phyloP scores from a whole-genome alignment of 2,888 invertebrate species.

The Thymelicus sylvestris region DNA sequence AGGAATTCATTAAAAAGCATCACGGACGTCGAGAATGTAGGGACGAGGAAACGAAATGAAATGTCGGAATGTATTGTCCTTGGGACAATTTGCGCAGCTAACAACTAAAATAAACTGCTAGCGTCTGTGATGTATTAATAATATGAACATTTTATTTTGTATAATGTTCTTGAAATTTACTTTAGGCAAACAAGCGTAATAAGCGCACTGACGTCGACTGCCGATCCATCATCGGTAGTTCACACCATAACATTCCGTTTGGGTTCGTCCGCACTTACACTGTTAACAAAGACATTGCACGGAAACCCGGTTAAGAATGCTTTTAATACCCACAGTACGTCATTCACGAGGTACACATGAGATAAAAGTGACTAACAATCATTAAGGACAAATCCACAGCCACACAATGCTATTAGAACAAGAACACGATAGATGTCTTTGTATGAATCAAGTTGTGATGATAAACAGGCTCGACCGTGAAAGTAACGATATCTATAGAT shows the following conservation, averaged over 20 bases:
- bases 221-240: constrained; percentile 19
- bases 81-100: constrained; percentile 18
- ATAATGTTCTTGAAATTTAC: constrained; percentile 10
- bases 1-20: constrained; percentile 52
- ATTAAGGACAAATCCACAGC: constrained; percentile 4
- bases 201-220: not conserved
- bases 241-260: constrained; percentile 18
- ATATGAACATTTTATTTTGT: not conserved
- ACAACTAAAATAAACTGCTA: constrained; percentile 16
- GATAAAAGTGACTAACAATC: constrained; percentile 5
- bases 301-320: not conserved
- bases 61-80: constrained; percentile 19
- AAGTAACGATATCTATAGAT: not conserved
- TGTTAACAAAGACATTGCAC: not conserved
- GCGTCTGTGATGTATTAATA: constrained; percentile 15
- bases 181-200: not conserved
- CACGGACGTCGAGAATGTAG: constrained; percentile 22
- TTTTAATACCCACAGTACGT: not conserved
- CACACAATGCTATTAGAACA: constrained; percentile 1
- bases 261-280: not conserved
- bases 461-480: not conserved
- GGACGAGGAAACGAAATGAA: constrained; percentile 19
- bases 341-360: not conserved
- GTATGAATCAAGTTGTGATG: not conserved
- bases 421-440: not conserved